Evolutionary conservation across 2,797 vertebrate species (phyloP).

Genomic region (Prionace glauca): DNA sequence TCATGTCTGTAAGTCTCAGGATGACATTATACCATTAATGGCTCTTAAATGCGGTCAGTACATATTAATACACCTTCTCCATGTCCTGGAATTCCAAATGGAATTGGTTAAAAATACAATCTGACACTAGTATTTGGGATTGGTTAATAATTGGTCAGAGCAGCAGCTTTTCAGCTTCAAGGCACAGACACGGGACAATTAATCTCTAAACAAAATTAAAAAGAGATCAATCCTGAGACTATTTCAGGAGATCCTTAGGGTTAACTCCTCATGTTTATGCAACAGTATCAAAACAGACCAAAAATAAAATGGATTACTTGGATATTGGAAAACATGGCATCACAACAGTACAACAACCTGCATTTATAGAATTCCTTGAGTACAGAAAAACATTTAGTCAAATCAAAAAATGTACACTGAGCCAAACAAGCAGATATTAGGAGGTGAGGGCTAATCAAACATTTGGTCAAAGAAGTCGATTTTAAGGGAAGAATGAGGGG

Average conservation of each 20-base stretch:
- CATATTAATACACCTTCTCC: not conserved
- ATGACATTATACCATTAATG: not conserved
- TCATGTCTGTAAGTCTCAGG: not conserved
- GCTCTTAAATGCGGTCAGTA: not conserved
- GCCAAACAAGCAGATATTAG: not conserved
- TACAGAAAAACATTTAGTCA: not conserved
- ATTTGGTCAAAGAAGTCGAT: not conserved
- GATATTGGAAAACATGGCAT: not conserved
- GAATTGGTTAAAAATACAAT: slow-evolving; percentile 20
- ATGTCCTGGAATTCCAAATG: not conserved
- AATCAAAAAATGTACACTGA: not conserved
- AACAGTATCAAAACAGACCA: not conserved
- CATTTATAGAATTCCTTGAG: not conserved
- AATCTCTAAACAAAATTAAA: not conserved
- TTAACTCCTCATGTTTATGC: not conserved
- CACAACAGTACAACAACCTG: not conserved
- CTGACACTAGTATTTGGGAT: not conserved
- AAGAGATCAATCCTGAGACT: not conserved
- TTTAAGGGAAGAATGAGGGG: not conserved
- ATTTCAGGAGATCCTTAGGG: not conserved
- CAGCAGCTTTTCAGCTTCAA: not conserved
- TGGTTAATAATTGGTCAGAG: not conserved
- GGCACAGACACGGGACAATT: not conserved
- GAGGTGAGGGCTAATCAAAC: not conserved
- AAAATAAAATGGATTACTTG: not conserved